Evolutionary conservation across 2,113 vertebrate species (phyloP).

Genomic region (Plestiodon gilberti): DNA sequence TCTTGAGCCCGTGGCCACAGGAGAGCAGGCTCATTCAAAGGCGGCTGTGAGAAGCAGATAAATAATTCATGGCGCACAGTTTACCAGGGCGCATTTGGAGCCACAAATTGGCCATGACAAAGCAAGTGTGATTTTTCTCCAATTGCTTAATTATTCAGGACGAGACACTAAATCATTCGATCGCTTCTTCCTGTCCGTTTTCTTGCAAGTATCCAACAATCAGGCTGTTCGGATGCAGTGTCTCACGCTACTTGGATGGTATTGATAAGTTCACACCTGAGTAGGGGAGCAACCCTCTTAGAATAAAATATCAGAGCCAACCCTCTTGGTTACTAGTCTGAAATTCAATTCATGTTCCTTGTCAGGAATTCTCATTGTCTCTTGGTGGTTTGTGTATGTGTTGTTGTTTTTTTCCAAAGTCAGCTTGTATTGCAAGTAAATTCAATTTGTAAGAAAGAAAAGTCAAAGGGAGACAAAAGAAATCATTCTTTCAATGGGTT

Average conservation of each 20-base stretch:
- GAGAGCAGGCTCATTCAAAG: neutral
- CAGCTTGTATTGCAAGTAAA: neutral
- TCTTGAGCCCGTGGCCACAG: neutral
- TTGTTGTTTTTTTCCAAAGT: neutral
- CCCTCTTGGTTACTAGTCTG: slow-evolving; percentile 11
- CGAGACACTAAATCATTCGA: slow-evolving; percentile 24
- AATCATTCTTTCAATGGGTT: neutral
- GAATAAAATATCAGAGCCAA: neutral
- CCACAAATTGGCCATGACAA: neutral
- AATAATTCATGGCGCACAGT: slow-evolving; percentile 2
- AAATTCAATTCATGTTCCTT: slow-evolving; percentile 5
- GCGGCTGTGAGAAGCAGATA: slow-evolving; percentile 5
- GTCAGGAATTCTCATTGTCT: slow-evolving; percentile 17
- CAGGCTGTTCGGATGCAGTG: neutral
- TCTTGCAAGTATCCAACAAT: slow-evolving; percentile 12
- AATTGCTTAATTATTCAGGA: slow-evolving; percentile 30
- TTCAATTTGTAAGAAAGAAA: neutral
- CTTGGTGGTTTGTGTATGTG: neutral
- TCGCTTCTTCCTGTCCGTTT: neutral
- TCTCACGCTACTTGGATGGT: neutral
- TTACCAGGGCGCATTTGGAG: neutral
- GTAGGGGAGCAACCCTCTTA: neutral
- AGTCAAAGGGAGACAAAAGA: neutral
- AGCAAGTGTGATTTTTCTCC: slow-evolving; percentile 24
- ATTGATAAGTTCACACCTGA: neutral